Conservation (phyloP, 2,888 invertebrate species). For the Dione juno region DNA sequence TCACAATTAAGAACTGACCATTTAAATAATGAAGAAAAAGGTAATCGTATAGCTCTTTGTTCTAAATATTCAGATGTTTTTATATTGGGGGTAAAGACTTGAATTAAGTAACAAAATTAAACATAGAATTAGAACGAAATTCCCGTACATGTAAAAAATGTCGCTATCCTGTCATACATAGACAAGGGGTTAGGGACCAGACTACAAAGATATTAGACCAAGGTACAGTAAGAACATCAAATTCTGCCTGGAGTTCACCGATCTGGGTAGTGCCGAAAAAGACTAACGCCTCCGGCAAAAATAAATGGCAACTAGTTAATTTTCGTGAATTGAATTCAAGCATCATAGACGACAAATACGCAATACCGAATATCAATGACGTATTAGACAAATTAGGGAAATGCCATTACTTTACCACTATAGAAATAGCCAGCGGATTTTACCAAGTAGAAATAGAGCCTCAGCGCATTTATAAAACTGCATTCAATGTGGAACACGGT, state of each 20-base stretch:
- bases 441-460: constrained; percentile 30
- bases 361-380: constrained; percentile 48
- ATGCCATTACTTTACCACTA: constrained; percentile 37
- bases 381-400: constrained; percentile 47
- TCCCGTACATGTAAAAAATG: constrained; percentile 32
- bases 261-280: constrained; percentile 36
- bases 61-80: constrained; percentile 30
- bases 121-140: constrained; percentile 30
- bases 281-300: constrained; percentile 43
- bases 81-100: constrained; percentile 28
- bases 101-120: constrained; percentile 15
- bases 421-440: constrained; percentile 32
- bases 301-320: constrained; percentile 28
- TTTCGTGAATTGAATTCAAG: constrained; percentile 49
- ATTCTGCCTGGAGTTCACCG: constrained; percentile 50
- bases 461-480: constrained; percentile 49
- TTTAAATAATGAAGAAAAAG: constrained; percentile 27
- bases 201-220: constrained; percentile 32
- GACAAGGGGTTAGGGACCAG: constrained; percentile 31
- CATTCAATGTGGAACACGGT: constrained; percentile 42
- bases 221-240: constrained; percentile 42
- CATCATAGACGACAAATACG: constrained; percentile 44
- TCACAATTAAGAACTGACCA: constrained; percentile 15
- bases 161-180: constrained; percentile 32
- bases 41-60: constrained; percentile 25